Conservation (phyloP, 2,888 invertebrate genomes). For the Spodoptera exigua region DNA sequence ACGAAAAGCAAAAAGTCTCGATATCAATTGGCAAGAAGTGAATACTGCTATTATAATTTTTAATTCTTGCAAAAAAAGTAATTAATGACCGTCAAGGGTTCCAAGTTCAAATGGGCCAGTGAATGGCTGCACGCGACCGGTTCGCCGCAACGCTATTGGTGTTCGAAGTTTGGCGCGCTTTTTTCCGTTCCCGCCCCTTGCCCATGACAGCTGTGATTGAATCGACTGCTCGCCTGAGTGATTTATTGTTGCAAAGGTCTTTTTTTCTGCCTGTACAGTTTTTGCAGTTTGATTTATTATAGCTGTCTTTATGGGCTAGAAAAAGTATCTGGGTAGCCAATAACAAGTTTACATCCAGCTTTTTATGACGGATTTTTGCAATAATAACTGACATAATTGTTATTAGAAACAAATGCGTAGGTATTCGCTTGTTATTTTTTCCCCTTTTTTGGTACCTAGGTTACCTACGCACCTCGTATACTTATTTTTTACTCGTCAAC, state of each 20-base stretch:
- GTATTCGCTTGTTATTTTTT: too few species aligned
- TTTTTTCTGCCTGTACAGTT: slow-evolving; percentile 70
- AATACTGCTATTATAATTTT: slow-evolving; percentile 52
- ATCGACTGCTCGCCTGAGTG: slow-evolving; percentile 79
- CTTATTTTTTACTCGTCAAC: not conserved
- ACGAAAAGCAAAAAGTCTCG: slow-evolving; percentile 34
- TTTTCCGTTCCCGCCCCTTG: slow-evolving; percentile 85
- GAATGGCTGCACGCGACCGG: slow-evolving; percentile 72
- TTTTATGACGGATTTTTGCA: too few species aligned
- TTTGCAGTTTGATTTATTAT: slow-evolving; percentile 79
- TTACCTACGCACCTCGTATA: not conserved
- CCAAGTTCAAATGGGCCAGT: slow-evolving; percentile 84
- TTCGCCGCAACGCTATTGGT: slow-evolving; percentile 81
- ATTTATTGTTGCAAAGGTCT: slow-evolving; percentile 80
- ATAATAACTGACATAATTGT: too few species aligned
- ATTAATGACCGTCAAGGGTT: slow-evolving; percentile 81
- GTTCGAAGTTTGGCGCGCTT: slow-evolving; percentile 86
- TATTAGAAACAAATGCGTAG: too few species aligned
- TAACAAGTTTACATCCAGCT: slow-evolving; percentile 31
- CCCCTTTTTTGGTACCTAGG: not conserved
- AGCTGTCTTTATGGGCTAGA: slow-evolving; percentile 61
- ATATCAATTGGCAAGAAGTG: slow-evolving; percentile 48
- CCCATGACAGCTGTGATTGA: slow-evolving; percentile 86
- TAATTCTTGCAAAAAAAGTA: slow-evolving; percentile 66
- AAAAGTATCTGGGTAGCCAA: slow-evolving; percentile 44